A percentile compares a stretch with the other conserved stretches of the same genome.
phyloP scores from a whole-genome alignment of 2,888 invertebrate genomes.

The Pandemis cinnamomeana region DNA sequence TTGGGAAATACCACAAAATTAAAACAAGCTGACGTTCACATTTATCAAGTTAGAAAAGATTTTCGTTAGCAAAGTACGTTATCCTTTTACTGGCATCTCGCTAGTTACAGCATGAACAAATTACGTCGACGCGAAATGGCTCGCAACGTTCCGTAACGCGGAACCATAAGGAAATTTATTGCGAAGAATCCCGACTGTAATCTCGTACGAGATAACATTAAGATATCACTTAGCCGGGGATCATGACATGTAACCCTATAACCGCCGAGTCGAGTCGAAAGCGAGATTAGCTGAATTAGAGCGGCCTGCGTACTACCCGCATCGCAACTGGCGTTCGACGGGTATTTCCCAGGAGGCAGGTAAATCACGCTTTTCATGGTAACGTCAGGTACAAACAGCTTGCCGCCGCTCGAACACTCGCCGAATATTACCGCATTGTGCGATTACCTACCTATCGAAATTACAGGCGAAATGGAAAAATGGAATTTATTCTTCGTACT shows the following conservation, averaged over 20 bases:
- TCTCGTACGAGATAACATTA: slow-evolving; percentile 44
- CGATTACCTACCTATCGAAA: slow-evolving; percentile 32
- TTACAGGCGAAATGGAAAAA: slow-evolving; percentile 38
- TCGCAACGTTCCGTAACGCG: slow-evolving; percentile 35
- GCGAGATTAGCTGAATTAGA: slow-evolving; percentile 76
- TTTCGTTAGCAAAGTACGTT: slow-evolving; percentile 13
- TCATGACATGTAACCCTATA: slow-evolving; percentile 43
- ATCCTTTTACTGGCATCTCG: slow-evolving; percentile 27
- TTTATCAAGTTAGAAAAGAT: slow-evolving; percentile 1
- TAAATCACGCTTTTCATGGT: slow-evolving; percentile 79
- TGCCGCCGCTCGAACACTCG: slow-evolving; percentile 46
- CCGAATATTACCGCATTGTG: slow-evolving; percentile 47
- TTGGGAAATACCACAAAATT: neutral
- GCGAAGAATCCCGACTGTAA: slow-evolving; percentile 39
- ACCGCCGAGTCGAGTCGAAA: slow-evolving; percentile 35
- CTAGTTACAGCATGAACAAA: slow-evolving; percentile 37
- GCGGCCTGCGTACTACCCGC: slow-evolving; percentile 60
- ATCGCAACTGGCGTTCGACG: slow-evolving; percentile 64
- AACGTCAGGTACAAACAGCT: slow-evolving; percentile 59
- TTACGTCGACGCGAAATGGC: slow-evolving; percentile 34
- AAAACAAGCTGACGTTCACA: slow-evolving; percentile 3
- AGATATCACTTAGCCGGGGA: slow-evolving; percentile 43
- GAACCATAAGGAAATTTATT: slow-evolving; percentile 41
- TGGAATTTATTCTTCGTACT: slow-evolving; percentile 33
- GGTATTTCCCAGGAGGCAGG: slow-evolving; percentile 75